Base-by-base conservation (phyloP, 2,113 vertebrate species). In the Calyptomena viridis region DNA sequence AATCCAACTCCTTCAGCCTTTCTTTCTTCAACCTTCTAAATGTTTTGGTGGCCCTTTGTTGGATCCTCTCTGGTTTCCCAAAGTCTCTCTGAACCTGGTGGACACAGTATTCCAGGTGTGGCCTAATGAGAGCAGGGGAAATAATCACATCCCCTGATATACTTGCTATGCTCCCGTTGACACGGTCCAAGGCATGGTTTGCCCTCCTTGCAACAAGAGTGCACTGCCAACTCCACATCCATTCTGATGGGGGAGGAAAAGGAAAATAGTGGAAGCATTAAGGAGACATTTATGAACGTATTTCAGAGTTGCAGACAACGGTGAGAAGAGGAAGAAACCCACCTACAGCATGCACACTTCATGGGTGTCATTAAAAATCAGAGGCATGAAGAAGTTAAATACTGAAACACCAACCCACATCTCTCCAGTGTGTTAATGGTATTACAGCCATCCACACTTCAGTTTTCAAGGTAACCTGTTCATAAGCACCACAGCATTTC, bases 121-220 rank as follows among this genome's bases (percentile, higher is more conserved):
- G 25, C 47, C 25, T 40, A 76, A 37, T 19, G 55, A 86, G n/a
- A 68, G 25, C 44, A 53, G 2, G 5, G 33, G 22, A 64, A 35
- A 44, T 3, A 37, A 84, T 9, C 30, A 10, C 28, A 46, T 14
- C 27, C 52, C 8, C 2, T 5, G 6, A 28, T 64, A 42, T 56
- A 23, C 50, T 53, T n/a, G 31, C 67, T 49, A 16, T 0, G 1
- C 42, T 80, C 31, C 28, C 68, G 67, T 31, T 68, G 83, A 59
- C 0, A 0, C 27, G 73, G 78, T 9, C n/a, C 76, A 62, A 75
- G 42, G 52, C 37, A 58, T 2, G 1, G 49, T 42, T 68, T 87
- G 33, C 55, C 23, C 55, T 81, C 4, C 1, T 12, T 39, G 18
- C 44, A 44, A 14, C 53, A 46, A 49, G 8, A 21, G 14, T 40